Conservation (phyloP, 2,888 invertebrate species). For the Drosophila imparisetae region DNA sequence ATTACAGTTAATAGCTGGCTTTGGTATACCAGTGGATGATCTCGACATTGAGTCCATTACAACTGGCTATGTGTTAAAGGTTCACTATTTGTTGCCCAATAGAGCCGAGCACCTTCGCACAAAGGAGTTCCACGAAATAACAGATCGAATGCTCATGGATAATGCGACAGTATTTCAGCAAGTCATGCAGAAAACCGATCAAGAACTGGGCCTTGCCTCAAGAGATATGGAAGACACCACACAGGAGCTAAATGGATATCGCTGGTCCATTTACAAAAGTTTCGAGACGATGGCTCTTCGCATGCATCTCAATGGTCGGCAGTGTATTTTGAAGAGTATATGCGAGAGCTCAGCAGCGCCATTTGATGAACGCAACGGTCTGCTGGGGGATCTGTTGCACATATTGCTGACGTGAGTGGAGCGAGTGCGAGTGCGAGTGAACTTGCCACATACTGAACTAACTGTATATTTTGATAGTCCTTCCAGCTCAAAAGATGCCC, state of each 20-base stretch:
- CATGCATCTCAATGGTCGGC: slow-evolving; percentile 88
- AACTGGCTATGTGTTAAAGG: slow-evolving; percentile 72
- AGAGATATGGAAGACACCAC: slow-evolving; percentile 34
- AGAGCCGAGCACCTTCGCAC: slow-evolving; percentile 49
- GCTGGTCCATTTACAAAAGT: slow-evolving; percentile 80
- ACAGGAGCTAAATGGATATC: slow-evolving; percentile 66
- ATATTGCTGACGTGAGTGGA: slow-evolving; percentile 90
- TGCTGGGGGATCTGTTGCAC: slow-evolving; percentile 91
- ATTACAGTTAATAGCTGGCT: slow-evolving; percentile 48
- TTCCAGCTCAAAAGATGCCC: slow-evolving; percentile 88
- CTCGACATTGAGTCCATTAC: slow-evolving; percentile 52
- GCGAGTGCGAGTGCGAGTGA: not conserved
- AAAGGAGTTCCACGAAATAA: slow-evolving; percentile 52
- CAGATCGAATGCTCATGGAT: slow-evolving; percentile 14
- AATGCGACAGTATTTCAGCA: slow-evolving; percentile 62
- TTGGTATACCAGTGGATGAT: slow-evolving; percentile 52
- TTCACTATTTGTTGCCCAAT: slow-evolving; percentile 63
- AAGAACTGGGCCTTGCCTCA: slow-evolving; percentile 38
- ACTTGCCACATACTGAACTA: not conserved
- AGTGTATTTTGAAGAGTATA: slow-evolving; percentile 90
- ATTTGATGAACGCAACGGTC: slow-evolving; percentile 89
- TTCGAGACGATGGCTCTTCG: slow-evolving; percentile 82
- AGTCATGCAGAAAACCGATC: slow-evolving; percentile 36
- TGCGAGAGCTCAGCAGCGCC: slow-evolving; percentile 91
- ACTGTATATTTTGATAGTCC: slow-evolving; percentile 85